Conservation (phyloP, 1,140 invertebrate species). For the Drosophila nikananu region DNA sequence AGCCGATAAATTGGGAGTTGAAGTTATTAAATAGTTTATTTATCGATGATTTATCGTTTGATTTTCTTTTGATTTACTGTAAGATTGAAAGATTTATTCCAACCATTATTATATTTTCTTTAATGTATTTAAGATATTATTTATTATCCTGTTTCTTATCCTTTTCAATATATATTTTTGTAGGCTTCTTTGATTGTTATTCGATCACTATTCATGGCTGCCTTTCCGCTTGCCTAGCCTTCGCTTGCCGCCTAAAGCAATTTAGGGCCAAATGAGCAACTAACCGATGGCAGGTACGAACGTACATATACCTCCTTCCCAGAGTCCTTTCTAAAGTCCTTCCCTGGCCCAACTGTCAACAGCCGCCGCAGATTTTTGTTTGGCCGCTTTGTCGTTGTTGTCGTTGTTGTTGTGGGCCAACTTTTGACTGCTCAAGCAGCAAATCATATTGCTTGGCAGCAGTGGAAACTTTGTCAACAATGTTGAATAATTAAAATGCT, state of each 20-base stretch:
- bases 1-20: not conserved
- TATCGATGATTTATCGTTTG: not conserved
- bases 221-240: not conserved
- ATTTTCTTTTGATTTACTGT: not conserved
- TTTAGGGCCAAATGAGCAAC: slow-evolving; percentile 37
- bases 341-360: slow-evolving; percentile 4
- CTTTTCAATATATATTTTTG: not conserved
- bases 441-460: slow-evolving; percentile 71
- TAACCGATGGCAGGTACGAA: slow-evolving; percentile 18
- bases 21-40: not conserved
- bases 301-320: not conserved
- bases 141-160: no score
- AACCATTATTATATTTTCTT: no score
- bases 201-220: slow-evolving; percentile 11
- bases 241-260: slow-evolving; percentile 7
- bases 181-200: slow-evolving; percentile 10
- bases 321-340: not conserved
- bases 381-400: slow-evolving; percentile 21
- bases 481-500: slow-evolving; percentile 85
- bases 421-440: slow-evolving; percentile 81
- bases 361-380: slow-evolving; percentile 22
- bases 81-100: no score
- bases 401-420: slow-evolving; percentile 35
- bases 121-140: no score
- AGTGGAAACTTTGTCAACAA: slow-evolving; percentile 83